Conservation (phyloP, 2,113 vertebrate species). For the Dipodomys stephensi region DNA sequence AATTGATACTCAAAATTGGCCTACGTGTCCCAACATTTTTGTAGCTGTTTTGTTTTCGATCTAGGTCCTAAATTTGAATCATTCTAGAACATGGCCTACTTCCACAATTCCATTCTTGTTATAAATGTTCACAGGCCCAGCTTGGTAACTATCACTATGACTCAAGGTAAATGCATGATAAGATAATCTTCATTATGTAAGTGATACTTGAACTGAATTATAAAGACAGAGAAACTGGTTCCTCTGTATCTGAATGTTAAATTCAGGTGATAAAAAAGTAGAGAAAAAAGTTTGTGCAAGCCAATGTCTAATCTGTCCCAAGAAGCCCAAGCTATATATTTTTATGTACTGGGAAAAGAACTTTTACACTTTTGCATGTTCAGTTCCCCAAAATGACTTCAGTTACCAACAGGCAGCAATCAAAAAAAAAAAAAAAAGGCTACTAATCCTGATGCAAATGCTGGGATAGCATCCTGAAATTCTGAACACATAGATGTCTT, state of each 20-base stretch:
- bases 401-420: neutral
- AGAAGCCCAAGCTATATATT: slow-evolving; percentile 25
- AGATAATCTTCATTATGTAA: neutral
- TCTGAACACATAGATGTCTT: slow-evolving; percentile 20
- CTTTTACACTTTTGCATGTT: neutral
- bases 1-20: slow-evolving; percentile 14
- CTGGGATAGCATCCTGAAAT: slow-evolving; percentile 29
- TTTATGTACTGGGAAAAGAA: slow-evolving; percentile 48
- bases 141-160: neutral
- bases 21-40: neutral
- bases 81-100: neutral
- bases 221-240: neutral
- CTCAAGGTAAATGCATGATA: neutral
- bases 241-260: slow-evolving; percentile 35
- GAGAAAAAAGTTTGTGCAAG: slow-evolving; percentile 32
- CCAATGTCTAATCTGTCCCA: neutral
- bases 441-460: neutral
- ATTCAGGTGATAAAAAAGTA: slow-evolving; percentile 9
- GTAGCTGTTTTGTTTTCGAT: slow-evolving; percentile 38
- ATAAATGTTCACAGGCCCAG: neutral
- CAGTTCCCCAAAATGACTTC: slow-evolving; percentile 33
- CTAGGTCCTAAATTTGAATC: slow-evolving; percentile 24
- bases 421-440: slow-evolving; percentile 25
- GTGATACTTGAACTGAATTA: slow-evolving; percentile 38
- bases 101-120: slow-evolving; percentile 1